Base-by-base conservation (phyloP, 2,113 vertebrate genomes). In the Rhea pennata region DNA sequence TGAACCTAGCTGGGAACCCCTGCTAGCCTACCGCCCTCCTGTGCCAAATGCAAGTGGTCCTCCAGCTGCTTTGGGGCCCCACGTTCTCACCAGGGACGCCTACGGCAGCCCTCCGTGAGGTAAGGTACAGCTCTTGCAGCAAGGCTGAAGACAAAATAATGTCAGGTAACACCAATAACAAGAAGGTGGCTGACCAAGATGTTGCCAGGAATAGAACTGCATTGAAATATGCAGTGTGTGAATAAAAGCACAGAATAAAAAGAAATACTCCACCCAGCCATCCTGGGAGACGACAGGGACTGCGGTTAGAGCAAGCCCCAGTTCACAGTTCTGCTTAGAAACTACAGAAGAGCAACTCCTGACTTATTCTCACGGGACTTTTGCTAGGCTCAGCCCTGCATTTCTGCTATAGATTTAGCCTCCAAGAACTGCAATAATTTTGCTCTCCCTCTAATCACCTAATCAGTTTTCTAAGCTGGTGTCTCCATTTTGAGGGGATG, bases 331-430 rank as follows among this genome's bases (percentile, higher is more conserved):
- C 33, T 23, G 27, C 39, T 89, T 40, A 46, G 48, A 80, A 86
- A 71, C 14, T 19, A n/a, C 53, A 21, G 8, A 29, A 48, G 23
- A 66, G 20, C 73, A 33, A 54, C 21, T 86, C 71, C 50, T 70
- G 36, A 53, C 31, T 53, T 40, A 17, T 8, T 42, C 73, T 39
- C 10, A 66, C 1, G 62, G 66, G 21, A 40, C 44, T 39, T 77
- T 24, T 40, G 16, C 58, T 53, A 67, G 12, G 64, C 19, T 29
- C 56, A 50, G n/a, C 0, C 0, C 51, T 44, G 29, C 53, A 15
- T 27, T 75, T 82, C 7, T 33, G 44, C 80, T 23, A 51, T 40
- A 61, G 48, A 22, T 70, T 74, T 2, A 86, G 72, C 69, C 56
- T 76, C 76, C 58, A 82, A 44, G 77, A 81, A 12, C 61, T 21